These are phyloP conservation scores for Pampusana beccarii DNA, from an alignment of 2,113 vertebrate genomes.

Conservation along the genomic window DNA sequence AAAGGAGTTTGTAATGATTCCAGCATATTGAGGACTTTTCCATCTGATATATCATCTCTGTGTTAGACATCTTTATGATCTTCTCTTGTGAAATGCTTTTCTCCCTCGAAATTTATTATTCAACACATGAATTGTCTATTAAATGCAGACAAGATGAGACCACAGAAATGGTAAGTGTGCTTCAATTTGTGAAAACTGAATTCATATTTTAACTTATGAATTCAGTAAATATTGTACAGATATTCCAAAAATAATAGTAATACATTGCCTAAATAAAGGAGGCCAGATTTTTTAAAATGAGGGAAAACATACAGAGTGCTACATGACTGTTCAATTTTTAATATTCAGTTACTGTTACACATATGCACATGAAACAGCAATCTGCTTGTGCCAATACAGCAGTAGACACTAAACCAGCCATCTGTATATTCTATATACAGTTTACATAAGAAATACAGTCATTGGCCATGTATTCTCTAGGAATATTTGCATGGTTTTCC, in stretches of 20 bases:
- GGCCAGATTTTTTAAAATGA: neutral
- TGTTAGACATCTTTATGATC: neutral
- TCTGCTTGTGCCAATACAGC: neutral
- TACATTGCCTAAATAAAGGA: neutral
- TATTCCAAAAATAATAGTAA: neutral
- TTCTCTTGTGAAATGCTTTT: neutral
- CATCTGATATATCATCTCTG: neutral
- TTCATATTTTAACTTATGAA: constrained; percentile 13
- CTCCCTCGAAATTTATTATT: neutral
- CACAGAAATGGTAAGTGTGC: neutral
- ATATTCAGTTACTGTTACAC: neutral
- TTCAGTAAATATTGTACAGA: constrained; percentile 11
- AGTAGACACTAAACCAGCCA: neutral
- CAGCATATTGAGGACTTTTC: neutral
- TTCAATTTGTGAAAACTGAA: constrained; percentile 8
- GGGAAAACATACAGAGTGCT: neutral
- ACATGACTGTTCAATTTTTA: neutral
- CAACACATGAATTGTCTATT: neutral
- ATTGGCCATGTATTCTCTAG: neutral
- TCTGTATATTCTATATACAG: neutral
- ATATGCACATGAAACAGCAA: neutral
- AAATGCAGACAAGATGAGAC: neutral
- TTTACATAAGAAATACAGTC: neutral
- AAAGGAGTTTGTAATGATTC: neutral
- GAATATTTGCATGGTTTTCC: neutral